A percentile compares a stretch with the other conserved stretches of the same genome.
phyloP scores from a whole-genome alignment of 2,113 vertebrate species.

The Neofelis nebulosa region DNA sequence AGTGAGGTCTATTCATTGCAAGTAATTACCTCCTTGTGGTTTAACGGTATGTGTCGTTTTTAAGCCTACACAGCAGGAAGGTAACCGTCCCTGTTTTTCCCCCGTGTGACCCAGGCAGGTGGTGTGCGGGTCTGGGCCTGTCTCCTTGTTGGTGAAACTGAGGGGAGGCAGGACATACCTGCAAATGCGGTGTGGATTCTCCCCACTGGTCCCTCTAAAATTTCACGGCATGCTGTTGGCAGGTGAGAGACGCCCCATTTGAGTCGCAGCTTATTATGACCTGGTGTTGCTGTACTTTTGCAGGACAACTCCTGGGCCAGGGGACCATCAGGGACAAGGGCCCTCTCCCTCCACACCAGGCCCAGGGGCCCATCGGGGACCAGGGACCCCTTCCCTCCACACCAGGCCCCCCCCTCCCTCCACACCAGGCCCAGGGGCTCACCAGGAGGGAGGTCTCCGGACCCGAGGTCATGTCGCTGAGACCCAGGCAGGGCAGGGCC shows the following conservation, averaged over 20 bases:
- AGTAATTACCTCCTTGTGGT: too few species aligned
- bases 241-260: neutral
- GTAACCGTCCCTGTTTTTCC: accelerated
- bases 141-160: neutral
- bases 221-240: neutral
- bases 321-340: too few species aligned
- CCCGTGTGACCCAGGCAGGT: accelerated
- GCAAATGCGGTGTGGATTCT: neutral
- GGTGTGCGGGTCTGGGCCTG: accelerated
- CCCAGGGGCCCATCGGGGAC: too few species aligned
- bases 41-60: too few species aligned
- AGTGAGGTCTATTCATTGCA: neutral
- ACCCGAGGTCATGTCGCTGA: neutral
- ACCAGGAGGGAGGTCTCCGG: too few species aligned
- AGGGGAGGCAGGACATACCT: neutral
- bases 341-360: too few species aligned
- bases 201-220: neutral
- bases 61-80: accelerated
- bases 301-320: too few species aligned
- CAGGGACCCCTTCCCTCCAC: too few species aligned
- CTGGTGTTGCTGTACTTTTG: accelerated
- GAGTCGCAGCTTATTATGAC: neutral
- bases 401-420: too few species aligned
- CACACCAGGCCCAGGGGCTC: too few species aligned
- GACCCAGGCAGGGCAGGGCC: too few species aligned